Base-by-base conservation (phyloP, 2,888 invertebrate species). In the Trisateles emortualis region DNA sequence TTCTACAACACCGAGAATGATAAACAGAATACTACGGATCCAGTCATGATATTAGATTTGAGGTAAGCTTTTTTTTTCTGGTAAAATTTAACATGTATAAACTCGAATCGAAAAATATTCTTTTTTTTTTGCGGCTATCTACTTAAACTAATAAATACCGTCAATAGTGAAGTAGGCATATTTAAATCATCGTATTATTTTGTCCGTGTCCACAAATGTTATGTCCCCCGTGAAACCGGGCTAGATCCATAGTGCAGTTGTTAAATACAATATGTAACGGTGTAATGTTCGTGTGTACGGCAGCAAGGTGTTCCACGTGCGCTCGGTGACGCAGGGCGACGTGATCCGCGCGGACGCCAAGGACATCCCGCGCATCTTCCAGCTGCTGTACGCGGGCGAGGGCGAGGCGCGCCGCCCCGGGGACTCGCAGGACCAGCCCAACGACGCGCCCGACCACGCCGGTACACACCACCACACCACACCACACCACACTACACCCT, bases 281-380 rank as follows among this genome's bases (percentile, higher is more conserved):
- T 35, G 13, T 35, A 35, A 35, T 24, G 13, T 26, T 5, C 47
- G 39, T 30, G n/a, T 41, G 59, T 68, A 54, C 84, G 86, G 10
- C 94, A 98, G 99, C 93, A 99, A 99, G 95, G 97, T 99, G 84
- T 99, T 99, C 94, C 99, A 99, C 93, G 99, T 99, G 72, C 96
- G 99, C 68, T 97, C 98, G 59, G 99, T 99, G 71, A 99, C 99
- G 62, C 99, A 99, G 90, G 99, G 99, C 77, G 99, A 99, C 94
- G 99, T 99, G 78, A 99, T 99, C 87, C 96, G 99, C 85, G 99
- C 99, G 50, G 99, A 99, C 94, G 98, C 98, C 88, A 98, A 98
- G 95, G 99, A 99, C 94, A 98, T 99, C 92, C 99, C 99, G 78
- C 96, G 98, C 89, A 99, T 99, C 92, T 99, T 99, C 94, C 95